These are phyloP conservation scores for Alosa alosa DNA, from an alignment of 2,113 vertebrate species.

Conservation along the genomic window DNA sequence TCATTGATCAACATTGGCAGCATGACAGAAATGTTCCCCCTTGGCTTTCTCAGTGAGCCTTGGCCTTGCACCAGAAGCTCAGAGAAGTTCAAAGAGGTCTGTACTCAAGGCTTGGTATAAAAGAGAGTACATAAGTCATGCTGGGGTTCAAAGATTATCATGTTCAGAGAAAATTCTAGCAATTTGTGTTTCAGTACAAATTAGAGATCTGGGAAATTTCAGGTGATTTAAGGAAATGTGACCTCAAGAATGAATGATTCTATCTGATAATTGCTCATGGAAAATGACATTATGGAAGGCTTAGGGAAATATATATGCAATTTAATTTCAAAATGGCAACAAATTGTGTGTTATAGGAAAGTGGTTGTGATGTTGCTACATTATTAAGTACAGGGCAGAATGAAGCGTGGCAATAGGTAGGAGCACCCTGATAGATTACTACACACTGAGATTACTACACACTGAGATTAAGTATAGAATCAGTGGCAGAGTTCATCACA, in stretches of 20 bases:
- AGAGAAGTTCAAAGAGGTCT: not conserved
- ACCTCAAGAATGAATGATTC: not conserved
- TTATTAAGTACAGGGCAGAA: not conserved
- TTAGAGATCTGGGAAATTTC: not conserved
- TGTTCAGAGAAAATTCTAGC: not conserved
- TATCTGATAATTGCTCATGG: not conserved
- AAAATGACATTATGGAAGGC: not conserved
- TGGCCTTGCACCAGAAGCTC: not conserved
- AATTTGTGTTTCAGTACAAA: not conserved
- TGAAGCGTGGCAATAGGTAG: not conserved
- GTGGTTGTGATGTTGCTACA: not conserved
- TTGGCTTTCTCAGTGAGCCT: not conserved
- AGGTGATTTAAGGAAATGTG: not conserved
- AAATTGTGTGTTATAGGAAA: not conserved
- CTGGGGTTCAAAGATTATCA: not conserved
- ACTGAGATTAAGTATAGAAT: not conserved
- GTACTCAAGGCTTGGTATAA: not conserved
- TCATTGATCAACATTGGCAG: conserved; percentile 19
- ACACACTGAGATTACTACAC: not conserved
- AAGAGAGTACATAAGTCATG: not conserved
- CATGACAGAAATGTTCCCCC: conserved; percentile 3
- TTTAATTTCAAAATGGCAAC: not conserved
- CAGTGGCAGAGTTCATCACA: not conserved
- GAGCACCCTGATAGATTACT: not conserved
- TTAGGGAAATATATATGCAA: not conserved